phyloP scores from a whole-genome alignment of 2,113 vertebrate species.

The Ochotona curzoniae region DNA sequence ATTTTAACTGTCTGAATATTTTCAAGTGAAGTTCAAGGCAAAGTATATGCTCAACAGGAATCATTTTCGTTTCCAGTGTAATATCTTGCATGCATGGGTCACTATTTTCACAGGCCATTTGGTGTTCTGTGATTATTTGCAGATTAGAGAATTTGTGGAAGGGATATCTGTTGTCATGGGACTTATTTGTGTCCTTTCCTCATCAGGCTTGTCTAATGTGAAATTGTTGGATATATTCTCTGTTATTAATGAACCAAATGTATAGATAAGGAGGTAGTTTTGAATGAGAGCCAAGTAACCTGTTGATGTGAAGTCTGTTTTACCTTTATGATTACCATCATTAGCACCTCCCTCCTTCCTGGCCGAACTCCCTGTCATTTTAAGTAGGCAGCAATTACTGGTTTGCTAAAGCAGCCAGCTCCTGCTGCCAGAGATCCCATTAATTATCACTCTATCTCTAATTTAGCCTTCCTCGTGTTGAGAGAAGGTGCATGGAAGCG shows the following conservation, averaged over 20 bases:
- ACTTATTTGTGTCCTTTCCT: background rate
- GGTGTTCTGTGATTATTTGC: background rate
- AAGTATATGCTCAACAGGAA: background rate
- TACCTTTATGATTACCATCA: slow-evolving; percentile 77
- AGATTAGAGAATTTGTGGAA: background rate
- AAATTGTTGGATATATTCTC: slow-evolving; percentile 14
- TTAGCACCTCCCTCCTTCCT: slow-evolving; percentile 76
- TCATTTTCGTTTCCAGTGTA: background rate
- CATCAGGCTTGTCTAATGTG: background rate
- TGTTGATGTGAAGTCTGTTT: slow-evolving; percentile 76
- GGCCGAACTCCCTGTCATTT: slow-evolving; percentile 76
- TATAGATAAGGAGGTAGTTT: slow-evolving; percentile 53
- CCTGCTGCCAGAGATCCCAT: slow-evolving; percentile 75
- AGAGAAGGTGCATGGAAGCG: slow-evolving; percentile 68
- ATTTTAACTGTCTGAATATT: background rate
- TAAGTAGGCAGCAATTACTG: slow-evolving; percentile 80
- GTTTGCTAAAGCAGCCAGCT: slow-evolving; percentile 75
- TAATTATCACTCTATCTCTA: slow-evolving; percentile 81
- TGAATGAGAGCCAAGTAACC: slow-evolving; percentile 68
- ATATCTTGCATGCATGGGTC: background rate
- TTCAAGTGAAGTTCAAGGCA: background rate
- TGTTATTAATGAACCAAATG: background rate
- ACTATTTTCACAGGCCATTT: slow-evolving; percentile 17
- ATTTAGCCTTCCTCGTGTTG: slow-evolving; percentile 71
- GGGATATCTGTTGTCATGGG: background rate